Conservation (phyloP, 2,888 invertebrate species). For the Scaptomyza reducta region DNA sequence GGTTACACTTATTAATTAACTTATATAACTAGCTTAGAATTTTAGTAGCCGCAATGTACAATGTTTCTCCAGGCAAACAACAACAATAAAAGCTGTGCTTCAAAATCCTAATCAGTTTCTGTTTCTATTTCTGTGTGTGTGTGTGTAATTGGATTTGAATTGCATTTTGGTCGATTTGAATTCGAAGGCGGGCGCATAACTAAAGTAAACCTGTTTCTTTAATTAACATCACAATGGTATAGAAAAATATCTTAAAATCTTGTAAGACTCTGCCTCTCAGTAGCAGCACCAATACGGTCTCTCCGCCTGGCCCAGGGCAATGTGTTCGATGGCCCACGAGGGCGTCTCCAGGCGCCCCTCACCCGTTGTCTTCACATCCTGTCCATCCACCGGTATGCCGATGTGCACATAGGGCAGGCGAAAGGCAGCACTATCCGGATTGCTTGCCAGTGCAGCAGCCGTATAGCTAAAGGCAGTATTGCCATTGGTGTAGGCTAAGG, state of each 20-base stretch:
- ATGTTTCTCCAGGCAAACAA: neutral
- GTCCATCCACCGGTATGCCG: slow-evolving; percentile 85
- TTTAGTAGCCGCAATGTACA: neutral
- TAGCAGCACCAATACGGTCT: slow-evolving; percentile 87
- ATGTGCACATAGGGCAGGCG: slow-evolving; percentile 82
- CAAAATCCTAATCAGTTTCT: neutral
- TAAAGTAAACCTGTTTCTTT: slow-evolving; percentile 52
- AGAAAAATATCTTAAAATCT: slow-evolving; percentile 10
- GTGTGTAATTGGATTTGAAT: slow-evolving; percentile 39
- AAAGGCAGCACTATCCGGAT: slow-evolving; percentile 67
- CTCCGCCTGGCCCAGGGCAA: slow-evolving; percentile 89
- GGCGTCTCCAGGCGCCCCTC: slow-evolving; percentile 87
- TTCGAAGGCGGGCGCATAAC: slow-evolving; percentile 39
- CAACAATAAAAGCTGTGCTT: neutral
- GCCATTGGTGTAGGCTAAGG: slow-evolving; percentile 81
- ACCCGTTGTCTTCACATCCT: slow-evolving; percentile 87
- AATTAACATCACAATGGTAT: slow-evolving; percentile 66
- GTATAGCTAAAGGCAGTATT: slow-evolving; percentile 78
- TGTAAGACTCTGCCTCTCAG: slow-evolving; percentile 34
- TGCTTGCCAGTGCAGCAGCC: slow-evolving; percentile 61
- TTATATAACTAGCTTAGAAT: neutral
- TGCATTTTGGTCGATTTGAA: slow-evolving; percentile 36
- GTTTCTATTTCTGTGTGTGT: neutral
- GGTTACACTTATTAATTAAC: neutral
- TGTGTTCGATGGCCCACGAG: slow-evolving; percentile 87